Percentiles rank a stretch among this genome's conserved stretches.
Conservation (phyloP, 1,140 invertebrate species). For the Chionoecetes opilio region DNA sequence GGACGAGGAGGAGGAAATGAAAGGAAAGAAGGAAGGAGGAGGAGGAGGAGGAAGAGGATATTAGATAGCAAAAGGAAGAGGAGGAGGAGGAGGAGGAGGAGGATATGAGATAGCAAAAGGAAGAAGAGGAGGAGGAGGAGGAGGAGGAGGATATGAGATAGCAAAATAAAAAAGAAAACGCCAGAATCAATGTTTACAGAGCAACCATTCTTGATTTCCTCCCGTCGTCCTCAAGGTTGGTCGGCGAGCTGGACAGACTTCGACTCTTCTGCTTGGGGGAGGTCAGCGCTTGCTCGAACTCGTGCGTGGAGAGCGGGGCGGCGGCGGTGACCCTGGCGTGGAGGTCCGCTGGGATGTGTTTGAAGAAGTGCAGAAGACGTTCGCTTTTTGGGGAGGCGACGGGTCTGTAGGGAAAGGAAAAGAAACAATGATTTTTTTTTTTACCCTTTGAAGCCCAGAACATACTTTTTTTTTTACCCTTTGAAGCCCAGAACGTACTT, state of each 20-base stretch:
- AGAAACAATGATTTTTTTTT: no score
- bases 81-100: not conserved
- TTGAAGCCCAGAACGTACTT: no score
- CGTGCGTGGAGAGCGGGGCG: not conserved
- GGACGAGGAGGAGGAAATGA: not conserved
- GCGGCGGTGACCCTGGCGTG: not conserved
- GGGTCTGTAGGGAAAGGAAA: not conserved
- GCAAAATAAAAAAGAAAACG: not conserved
- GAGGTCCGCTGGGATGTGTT: conserved; percentile 37
- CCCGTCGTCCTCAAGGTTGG: not conserved
- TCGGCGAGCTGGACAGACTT: conserved; percentile 60
- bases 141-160: not conserved
- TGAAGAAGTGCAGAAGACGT: conserved; percentile 64
- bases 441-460: no score
- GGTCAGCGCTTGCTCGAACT: not conserved
- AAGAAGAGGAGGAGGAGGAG: not conserved
- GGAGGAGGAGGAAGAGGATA: not conserved
- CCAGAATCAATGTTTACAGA: not conserved
- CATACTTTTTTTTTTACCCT: no score
- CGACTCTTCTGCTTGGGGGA: conserved; percentile 9
- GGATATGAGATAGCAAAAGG: not conserved
- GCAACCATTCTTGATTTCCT: conserved; percentile 44
- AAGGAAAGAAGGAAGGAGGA: not conserved
- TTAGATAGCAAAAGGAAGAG: not conserved
- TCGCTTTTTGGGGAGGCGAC: conserved; percentile 63